Evolutionary conservation across 2,797 vertebrate species (phyloP).

Genomic region (Oreonectes daqikongensis): DNA sequence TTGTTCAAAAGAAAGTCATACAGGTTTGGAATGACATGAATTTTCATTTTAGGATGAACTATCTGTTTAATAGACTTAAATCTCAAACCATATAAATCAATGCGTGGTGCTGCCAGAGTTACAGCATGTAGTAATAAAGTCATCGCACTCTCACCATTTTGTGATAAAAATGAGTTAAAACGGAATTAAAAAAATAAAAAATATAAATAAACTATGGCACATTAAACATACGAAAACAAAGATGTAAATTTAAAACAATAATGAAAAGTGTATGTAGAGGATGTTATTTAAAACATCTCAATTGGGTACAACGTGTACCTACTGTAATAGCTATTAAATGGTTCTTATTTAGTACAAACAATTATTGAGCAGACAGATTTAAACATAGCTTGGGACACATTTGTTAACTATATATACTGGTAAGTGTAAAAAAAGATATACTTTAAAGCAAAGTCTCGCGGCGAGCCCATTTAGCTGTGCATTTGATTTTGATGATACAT

Average conservation of each 20-base stretch:
- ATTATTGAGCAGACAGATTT: too few relatives aligned
- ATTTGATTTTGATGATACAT: too few relatives aligned
- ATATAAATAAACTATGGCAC: neutral
- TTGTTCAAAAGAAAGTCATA: too few relatives aligned
- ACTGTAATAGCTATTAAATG: neutral
- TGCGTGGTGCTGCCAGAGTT: neutral
- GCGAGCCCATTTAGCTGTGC: too few relatives aligned
- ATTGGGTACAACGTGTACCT: too few relatives aligned
- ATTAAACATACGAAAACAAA: neutral
- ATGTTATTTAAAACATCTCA: neutral
- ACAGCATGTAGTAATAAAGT: neutral
- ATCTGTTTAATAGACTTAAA: too few relatives aligned
- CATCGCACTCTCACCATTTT: neutral
- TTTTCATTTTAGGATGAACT: too few relatives aligned
- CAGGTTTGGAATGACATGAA: too few relatives aligned
- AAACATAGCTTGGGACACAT: neutral
- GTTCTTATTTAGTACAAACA: neutral
- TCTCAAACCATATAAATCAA: too few relatives aligned
- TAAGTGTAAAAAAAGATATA: neutral
- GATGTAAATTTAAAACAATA: neutral
- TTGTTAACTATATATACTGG: conserved; percentile 10
- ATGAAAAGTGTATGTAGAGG: neutral
- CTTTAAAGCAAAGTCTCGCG: too few relatives aligned
- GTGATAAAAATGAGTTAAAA: neutral
- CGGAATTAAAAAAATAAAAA: neutral